Base-by-base conservation (phyloP, 2,888 invertebrate genomes). In the Lypha dubia region DNA sequence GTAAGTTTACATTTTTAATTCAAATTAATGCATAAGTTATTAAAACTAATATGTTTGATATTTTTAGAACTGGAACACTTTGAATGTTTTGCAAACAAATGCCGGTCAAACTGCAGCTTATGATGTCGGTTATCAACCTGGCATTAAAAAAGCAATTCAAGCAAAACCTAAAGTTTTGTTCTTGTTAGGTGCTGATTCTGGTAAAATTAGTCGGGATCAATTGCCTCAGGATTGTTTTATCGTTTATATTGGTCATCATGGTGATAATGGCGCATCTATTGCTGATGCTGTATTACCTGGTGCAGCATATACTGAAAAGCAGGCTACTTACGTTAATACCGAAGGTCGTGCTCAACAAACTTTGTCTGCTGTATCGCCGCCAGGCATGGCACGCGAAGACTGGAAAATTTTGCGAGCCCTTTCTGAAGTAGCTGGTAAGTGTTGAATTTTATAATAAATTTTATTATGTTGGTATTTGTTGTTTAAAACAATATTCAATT, bases 351-450 rank as follows among this genome's bases (percentile, higher is more conserved):
- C 98, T 44, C 99, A 99, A 92, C 96, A 97, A 93, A 97, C 98
- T 0, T 93, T 96, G 41, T 93, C 94, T 4, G 98, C 98, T 22
- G 96, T 98, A 53, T 94, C 97, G 17, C 97, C 98, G 79, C 99
- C 99, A 0, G 98, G 98, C 51, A 93, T 95, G 93, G 99, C 98
- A 0, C 94, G 99, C 68, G 98, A 98, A 89, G 99, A 99, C 93
- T 99, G 99, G 99, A 99, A 99, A 94, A 98, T 99, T 88, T 94
- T 99, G 88, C 95, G 99, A 85, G 99, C 99, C 0, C 93, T 99
- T 9, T 98, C 99, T 0, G 99, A 99, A 93, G 97, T 99, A 90
- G 90, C 94, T 9, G 95, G 95, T 77, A 90, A 79, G 88, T 86
- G 41, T 35, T n/a, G 0, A 7, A 13, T 15, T 53, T 24, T 9